Evolutionary conservation across 2,113 vertebrate genomes (phyloP), one percentile per base, ranked within the genome.

Genomic region (Odontophorus gujanensis): DNA sequence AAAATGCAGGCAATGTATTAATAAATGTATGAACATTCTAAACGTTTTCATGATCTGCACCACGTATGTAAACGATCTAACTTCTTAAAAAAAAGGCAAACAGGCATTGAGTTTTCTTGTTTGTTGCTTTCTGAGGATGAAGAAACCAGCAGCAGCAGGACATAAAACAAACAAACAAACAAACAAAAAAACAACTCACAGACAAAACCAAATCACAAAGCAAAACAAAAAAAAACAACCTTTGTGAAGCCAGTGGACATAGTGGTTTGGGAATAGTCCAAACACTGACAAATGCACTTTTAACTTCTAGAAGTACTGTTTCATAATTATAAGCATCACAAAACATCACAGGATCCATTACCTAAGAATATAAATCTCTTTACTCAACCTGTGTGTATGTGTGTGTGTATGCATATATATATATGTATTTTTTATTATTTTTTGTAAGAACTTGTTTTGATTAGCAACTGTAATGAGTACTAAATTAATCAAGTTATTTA

Each of bases 31-130:
- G 38, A 87, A 75, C 10, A 47, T 20, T 25, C 14, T 50, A 32
- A 85, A 42, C 11, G 28, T 13, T 25, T 48, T 82, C 67, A 40
- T 53, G 24, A 81, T 24, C 57, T 25, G 24, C 38, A 63, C 4
- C 6, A 28, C 38, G 63, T 19, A 6, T 0, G 2, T 13, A 76
- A 65, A 4, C 4, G 13, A 20, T 82, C 34, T 45, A 21, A 8
- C 22, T 36, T 53, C 57, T 36, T 30, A 28, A 47, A 43, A 15
- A 61, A 43, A 15, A 61, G 8, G 34, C 4, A 76, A 38, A 63
- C 0, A 0, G 1, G 0, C 28, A 89, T 22, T 71, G 47, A 83
- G 21, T 26, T 58, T 36, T 12, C 30, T 85, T 79, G 51, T 40
- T 58, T 47, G 51, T 10, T 81, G 38, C 66, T 62, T 62, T 15